Percentiles rank a stretch among this genome's conserved stretches.
Evolutionary conservation across 2,797 vertebrate species (phyloP).

Genomic region (Peromyscus eremicus): DNA sequence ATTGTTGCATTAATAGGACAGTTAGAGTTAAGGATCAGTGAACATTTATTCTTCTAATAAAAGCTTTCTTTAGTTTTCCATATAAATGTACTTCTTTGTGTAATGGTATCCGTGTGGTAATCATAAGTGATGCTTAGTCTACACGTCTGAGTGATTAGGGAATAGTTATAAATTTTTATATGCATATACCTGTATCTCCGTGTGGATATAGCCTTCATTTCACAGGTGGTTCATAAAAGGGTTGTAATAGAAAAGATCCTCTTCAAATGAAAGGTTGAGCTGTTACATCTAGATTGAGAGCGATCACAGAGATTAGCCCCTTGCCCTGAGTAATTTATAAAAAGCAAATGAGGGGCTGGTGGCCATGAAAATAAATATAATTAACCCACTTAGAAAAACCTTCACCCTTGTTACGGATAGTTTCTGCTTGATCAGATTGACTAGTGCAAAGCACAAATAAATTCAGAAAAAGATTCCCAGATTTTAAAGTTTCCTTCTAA

Average conservation of each 20-base stretch:
- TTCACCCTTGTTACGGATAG: conserved; percentile 80
- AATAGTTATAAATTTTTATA: conserved; percentile 86
- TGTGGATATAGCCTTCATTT: conserved; percentile 58
- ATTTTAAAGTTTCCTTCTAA: conserved; percentile 79
- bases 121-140: conserved; percentile 84
- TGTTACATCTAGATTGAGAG: conserved; percentile 81
- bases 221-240: conserved; percentile 85
- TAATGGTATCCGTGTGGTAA: conserved; percentile 82
- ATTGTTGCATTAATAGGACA: conserved; percentile 80
- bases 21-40: conserved; percentile 85
- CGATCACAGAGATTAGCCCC: conserved; percentile 82
- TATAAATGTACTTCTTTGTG: conserved; percentile 84
- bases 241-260: conserved; percentile 80
- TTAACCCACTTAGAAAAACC: conserved; percentile 84
- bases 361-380: conserved; percentile 85
- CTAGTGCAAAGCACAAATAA: conserved; percentile 74
- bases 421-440: conserved; percentile 78
- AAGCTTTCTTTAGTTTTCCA: conserved; percentile 85
- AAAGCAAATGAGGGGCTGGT: conserved; percentile 83
- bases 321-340: conserved; percentile 85
- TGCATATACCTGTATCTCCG: conserved; percentile 80
- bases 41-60: conserved; percentile 83
- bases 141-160: conserved; percentile 85
- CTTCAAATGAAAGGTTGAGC: conserved; percentile 82
- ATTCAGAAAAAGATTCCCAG: conserved; percentile 75